phyloP scores from a whole-genome alignment of 2,888 invertebrate species.

The Opisthograptis luteolata region DNA sequence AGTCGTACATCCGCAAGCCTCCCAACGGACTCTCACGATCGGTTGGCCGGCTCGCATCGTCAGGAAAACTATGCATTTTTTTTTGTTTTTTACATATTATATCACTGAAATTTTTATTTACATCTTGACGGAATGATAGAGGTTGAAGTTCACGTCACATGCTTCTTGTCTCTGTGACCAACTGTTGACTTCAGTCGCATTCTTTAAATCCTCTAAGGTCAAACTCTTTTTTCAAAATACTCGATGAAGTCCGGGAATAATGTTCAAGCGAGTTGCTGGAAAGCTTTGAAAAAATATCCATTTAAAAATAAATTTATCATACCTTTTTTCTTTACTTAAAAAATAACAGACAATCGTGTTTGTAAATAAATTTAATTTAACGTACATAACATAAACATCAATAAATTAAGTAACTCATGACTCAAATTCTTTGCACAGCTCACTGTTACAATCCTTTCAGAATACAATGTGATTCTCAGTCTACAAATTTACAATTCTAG shows the following conservation, averaged over 20 bases:
- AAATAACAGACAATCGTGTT: constrained; percentile 2
- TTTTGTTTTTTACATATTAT: constrained; percentile 44
- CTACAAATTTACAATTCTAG: constrained; percentile 55
- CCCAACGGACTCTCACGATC: constrained; percentile 43
- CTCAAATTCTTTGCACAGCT: constrained; percentile 1
- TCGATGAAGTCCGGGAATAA: constrained; percentile 17
- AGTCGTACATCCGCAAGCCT: constrained; percentile 40
- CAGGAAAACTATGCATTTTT: constrained; percentile 65
- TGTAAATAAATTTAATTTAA: constrained; percentile 11
- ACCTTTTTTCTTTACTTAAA: no score
- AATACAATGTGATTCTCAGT: constrained; percentile 1
- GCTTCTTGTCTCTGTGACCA: constrained; percentile 32
- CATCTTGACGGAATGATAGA: constrained; percentile 36
- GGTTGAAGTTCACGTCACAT: constrained; percentile 21
- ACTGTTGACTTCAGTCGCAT: no score
- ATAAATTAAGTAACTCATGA: constrained; percentile 14
- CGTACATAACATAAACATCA: constrained; percentile 17
- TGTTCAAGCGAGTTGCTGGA: no score
- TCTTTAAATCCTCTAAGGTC: not conserved
- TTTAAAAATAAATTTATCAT: no score
- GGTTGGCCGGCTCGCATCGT: constrained; percentile 48
- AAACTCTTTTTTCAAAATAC: constrained; percentile 29
- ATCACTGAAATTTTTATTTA: constrained; percentile 53
- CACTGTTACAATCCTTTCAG: not conserved
- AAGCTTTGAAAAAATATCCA: no score